phyloP scores from a whole-genome alignment of 2,113 vertebrate genomes.

The Gambusia holbrooki region DNA sequence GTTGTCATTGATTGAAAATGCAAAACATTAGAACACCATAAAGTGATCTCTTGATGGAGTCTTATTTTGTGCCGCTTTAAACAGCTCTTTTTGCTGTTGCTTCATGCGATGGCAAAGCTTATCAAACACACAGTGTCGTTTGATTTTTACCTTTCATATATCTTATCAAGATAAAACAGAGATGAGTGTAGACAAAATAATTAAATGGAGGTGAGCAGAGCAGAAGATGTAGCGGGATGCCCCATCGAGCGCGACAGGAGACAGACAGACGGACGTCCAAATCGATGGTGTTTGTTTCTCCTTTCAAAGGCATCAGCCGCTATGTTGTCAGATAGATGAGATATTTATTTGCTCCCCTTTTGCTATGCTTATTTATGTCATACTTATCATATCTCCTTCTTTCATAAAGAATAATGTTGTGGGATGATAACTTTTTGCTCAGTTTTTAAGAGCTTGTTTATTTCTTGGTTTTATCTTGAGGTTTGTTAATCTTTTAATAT shows the following conservation, averaged over 20 bases:
- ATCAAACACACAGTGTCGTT: conserved; percentile 34
- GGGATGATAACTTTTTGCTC: conserved; percentile 21
- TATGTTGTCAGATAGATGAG: conserved; percentile 53
- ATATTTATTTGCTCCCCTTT: conserved; percentile 30
- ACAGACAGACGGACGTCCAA: conserved; percentile 52
- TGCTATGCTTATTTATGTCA: conserved; percentile 15
- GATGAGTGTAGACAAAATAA: conserved; percentile 46
- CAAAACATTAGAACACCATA: background rate
- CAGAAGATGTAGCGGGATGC: conserved; percentile 37
- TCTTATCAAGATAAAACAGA: conserved; percentile 58
- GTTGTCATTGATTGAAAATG: conserved; percentile 16
- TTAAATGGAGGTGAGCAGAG: conserved; percentile 44
- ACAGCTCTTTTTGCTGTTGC: conserved; percentile 9
- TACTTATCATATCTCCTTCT: conserved; percentile 32
- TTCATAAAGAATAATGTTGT: conserved; percentile 40
- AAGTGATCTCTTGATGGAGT: conserved; percentile 11
- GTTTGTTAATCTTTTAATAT: conserved; percentile 9
- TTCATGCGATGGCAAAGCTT: conserved; percentile 38
- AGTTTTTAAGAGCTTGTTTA: conserved; percentile 19
- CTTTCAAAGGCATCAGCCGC: conserved; percentile 48
- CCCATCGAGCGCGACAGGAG: conserved; percentile 57
- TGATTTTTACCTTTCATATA: conserved; percentile 44
- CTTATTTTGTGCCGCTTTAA: background rate
- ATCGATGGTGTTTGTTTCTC: conserved; percentile 52
- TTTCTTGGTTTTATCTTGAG: conserved; percentile 19